These are phyloP conservation scores for Drosophila falleni DNA, from an alignment of 2,888 invertebrate genomes.

Conservation along the genomic window DNA sequence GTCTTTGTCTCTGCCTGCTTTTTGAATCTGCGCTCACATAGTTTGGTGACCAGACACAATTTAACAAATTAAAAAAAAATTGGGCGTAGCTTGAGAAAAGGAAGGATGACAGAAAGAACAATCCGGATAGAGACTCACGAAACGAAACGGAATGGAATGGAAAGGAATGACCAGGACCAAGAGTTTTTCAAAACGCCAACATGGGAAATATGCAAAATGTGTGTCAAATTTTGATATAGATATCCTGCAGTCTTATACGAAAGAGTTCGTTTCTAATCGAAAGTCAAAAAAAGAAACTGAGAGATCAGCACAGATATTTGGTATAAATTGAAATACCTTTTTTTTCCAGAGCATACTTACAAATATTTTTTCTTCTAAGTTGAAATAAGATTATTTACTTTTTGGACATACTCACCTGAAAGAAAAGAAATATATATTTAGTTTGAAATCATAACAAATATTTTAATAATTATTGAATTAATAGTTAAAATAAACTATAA, in stretches of 20 bases:
- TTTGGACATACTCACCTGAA: constrained; percentile 62
- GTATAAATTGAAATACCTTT: neutral
- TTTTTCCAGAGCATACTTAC: constrained; percentile 5
- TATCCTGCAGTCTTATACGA: constrained; percentile 13
- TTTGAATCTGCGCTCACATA: constrained; percentile 27
- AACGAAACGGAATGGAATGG: constrained; percentile 25
- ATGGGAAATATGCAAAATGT: constrained; percentile 46
- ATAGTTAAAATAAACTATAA: no score
- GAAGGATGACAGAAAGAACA: constrained; percentile 34
- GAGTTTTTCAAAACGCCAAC: constrained; percentile 37
- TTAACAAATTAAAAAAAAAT: constrained; percentile 72
- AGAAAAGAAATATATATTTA: neutral
- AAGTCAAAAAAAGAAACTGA: neutral
- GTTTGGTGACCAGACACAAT: constrained; percentile 64
- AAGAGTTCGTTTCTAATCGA: constrained; percentile 15
- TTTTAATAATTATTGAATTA: neutral
- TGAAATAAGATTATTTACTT: neutral
- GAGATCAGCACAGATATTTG: no score
- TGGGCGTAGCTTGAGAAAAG: constrained; percentile 17
- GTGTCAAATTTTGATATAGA: constrained; percentile 21
- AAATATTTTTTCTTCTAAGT: neutral
- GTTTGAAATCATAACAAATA: neutral
- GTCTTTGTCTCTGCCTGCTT: constrained; percentile 22
- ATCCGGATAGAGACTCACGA: constrained; percentile 54
- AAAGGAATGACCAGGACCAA: constrained; percentile 54